Base-by-base conservation (phyloP, 2,888 invertebrate genomes). In the Metopia argyrocephala region DNA sequence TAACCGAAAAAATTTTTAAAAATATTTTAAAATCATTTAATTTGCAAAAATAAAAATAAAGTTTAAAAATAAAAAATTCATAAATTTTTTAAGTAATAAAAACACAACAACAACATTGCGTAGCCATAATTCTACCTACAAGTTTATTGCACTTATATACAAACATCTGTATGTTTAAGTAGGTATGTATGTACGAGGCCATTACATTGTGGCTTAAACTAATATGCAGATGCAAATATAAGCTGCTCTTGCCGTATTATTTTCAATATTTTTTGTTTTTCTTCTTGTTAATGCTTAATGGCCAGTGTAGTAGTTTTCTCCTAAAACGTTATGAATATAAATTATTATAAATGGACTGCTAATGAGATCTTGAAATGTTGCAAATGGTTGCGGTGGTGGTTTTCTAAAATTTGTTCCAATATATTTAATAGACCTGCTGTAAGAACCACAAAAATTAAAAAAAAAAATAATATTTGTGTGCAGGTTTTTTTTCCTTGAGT, bases 321-420 rank as follows among this genome's bases (percentile, higher is more conserved):
- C 74, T 57, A 2, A 70, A 74, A 59, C 74, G 74, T 74, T 75
- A 74, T 25, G 61, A 70, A 56, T 50, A 75, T 74, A 74, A 54
- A 61, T 78, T 81, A 74, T 78, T 75, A 81, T 75, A 81, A 81
- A 81, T 81, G 81, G 74, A 66, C 74, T 78, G 74, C 74, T 81
- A 81, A 81, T 81, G 81, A 81, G 81, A 74, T 74, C 66, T 81
- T 78, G 59, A 80, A 68, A 69, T 73, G 73, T 54, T 61, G 54
- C 21, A 28, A 65, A 18, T 68, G 21, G 27, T 57, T n/a, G 4
- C 15, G 46, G 0, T 62, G 56, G 45, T 15, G 20, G 23, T 56
- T 38, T 3, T 31, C 1, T 15, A 1, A 2, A 38, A 38, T 15
- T 38, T 38, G 15, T n/a, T n/a, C n/a, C n/a, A 15, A 15, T 15